These are phyloP conservation scores for Elephantulus edwardii DNA, from an alignment of 2,113 vertebrate species.

Conservation along the genomic window DNA sequence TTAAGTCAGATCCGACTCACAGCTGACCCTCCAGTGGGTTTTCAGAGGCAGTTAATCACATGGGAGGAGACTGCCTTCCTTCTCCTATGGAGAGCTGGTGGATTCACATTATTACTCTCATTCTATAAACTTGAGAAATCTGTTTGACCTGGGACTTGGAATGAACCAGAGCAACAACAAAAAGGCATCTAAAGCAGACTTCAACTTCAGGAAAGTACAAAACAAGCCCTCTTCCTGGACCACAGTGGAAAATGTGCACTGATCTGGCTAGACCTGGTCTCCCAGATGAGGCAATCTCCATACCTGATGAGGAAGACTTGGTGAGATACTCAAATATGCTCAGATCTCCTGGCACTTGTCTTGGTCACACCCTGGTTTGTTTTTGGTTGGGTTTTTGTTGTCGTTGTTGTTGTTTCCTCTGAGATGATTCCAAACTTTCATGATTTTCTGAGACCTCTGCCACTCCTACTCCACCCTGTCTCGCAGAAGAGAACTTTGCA, in stretches of 20 bases:
- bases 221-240: neutral
- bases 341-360: neutral
- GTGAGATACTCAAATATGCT: neutral
- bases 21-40: too few species aligned
- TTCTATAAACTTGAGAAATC: neutral
- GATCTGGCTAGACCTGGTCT: neutral
- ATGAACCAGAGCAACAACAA: neutral
- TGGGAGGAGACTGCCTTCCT: too few species aligned
- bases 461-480: neutral
- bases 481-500: neutral
- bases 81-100: too few species aligned
- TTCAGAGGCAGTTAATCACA: too few species aligned
- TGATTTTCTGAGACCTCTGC: neutral
- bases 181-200: neutral
- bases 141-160: neutral
- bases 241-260: neutral
- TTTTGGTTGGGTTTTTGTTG: too few species aligned
- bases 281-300: neutral
- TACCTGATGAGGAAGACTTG: neutral
- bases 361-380: neutral
- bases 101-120: neutral
- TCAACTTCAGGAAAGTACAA: neutral
- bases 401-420: too few species aligned
- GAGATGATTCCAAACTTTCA: neutral
- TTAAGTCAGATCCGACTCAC: too few species aligned